Conservation (phyloP, 2,113 vertebrate genomes). For the Indicator indicator region DNA sequence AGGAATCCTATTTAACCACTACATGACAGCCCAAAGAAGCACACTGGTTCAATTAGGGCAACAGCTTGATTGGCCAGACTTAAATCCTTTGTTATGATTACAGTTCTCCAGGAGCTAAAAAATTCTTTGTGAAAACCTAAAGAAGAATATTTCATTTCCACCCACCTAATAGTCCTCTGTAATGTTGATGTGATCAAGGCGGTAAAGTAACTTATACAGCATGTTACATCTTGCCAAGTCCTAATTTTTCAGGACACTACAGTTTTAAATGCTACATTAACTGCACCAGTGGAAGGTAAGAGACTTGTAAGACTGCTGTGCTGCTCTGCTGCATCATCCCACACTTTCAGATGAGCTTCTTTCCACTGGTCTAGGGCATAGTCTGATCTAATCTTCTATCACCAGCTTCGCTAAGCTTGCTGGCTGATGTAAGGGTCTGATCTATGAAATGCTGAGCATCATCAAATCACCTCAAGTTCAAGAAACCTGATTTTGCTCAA, state of each 20-base stretch:
- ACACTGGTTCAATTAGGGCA: neutral
- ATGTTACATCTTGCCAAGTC: neutral
- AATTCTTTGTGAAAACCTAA: neutral
- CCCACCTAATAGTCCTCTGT: fast-evolving
- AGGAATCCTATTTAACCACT: neutral
- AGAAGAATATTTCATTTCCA: neutral
- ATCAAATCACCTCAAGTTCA: neutral
- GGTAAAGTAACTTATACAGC: fast-evolving
- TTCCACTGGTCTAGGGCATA: neutral
- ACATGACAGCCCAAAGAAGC: neutral
- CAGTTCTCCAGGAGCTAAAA: neutral
- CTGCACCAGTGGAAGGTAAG: neutral
- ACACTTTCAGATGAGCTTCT: neutral
- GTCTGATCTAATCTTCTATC: neutral
- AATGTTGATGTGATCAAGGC: neutral
- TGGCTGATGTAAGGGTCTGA: neutral
- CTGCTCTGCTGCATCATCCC: neutral
- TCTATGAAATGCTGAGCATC: neutral
- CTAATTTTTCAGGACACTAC: neutral
- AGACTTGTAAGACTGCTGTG: neutral
- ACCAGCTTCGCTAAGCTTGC: neutral
- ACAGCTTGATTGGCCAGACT: too few relatives aligned
- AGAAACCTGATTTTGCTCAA: neutral
- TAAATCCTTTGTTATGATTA: neutral
- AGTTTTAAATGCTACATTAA: neutral